A percentile compares a stretch with the other conserved stretches of the same genome.
Conservation (phyloP, 2,888 invertebrate species). For the Nephrotoma flavescens region DNA sequence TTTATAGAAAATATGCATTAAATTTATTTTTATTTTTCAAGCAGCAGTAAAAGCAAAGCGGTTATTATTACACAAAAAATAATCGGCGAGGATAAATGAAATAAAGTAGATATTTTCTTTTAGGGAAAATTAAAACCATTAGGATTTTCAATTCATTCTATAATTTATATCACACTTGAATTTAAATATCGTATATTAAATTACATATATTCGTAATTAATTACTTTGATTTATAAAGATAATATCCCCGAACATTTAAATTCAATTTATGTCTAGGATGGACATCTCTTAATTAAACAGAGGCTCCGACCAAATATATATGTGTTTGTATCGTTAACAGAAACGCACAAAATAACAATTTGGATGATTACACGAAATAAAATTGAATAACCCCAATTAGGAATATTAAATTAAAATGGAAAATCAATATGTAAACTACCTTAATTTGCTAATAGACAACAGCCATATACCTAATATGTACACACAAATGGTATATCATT, state of each 20-base stretch:
- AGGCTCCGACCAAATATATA: background rate
- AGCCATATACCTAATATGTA: background rate
- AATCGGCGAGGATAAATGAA: background rate
- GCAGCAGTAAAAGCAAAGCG: background rate
- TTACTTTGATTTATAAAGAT: background rate
- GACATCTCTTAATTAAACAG: no score
- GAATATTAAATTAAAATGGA: background rate
- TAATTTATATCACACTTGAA: background rate
- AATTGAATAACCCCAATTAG: background rate
- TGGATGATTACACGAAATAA: background rate
- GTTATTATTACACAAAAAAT: background rate
- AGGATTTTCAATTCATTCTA: background rate
- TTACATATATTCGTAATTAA: background rate
- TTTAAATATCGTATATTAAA: background rate
- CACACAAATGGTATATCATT: background rate
- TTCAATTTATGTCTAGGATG: background rate
- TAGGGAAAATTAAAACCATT: background rate
- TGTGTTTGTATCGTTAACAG: background rate
- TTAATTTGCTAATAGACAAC: background rate
- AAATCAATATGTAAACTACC: background rate
- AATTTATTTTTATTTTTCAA: background rate
- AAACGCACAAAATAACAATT: background rate
- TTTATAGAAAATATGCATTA: background rate
- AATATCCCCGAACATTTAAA: background rate
- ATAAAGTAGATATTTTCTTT: background rate